Evolutionary conservation across 2,113 vertebrate genomes (phyloP), one percentile per base, ranked within the genome.

Genomic region (Chloebia gouldiae): DNA sequence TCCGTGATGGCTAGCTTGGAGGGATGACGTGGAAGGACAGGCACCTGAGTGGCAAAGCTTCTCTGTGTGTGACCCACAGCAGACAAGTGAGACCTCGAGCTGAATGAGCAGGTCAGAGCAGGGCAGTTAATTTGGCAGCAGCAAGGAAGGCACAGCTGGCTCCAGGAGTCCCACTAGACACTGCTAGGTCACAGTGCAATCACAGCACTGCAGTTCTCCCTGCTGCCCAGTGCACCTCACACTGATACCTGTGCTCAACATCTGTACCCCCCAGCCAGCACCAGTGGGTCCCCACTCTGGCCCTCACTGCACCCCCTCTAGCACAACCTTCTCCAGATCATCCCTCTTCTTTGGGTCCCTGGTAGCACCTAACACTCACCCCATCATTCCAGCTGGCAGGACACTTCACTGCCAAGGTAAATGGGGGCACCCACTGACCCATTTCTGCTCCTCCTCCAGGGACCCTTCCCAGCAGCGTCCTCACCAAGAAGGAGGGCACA

Each of bases 171-270:
- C n/a, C 78, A 33, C 60, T 83, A 86, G 95, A 96, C 90, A 83
- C 70, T 57, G 57, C 65, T 53, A 81, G 73, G 90, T 91, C 4
- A 1, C 81, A 81, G 79, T 22, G 9, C 3, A 6, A 90, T 87
- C 95, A 95, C 83, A 95, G 92, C 93, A 91, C 79, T 54, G 70
- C 93, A n/a, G 82, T 42, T 56, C 51, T 93, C 77, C 89, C 81
- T 11, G 15, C 79, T 6, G 14, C 79, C 86, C 30, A 22, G 47
- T 40, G 81, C 95, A 65, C 63, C 92, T 90, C 18, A 3, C 13
- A 64, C 87, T 92, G 23, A 87, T 92, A 97, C 44, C 8, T 1
- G 39, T 64, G 76, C 75, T 81, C 14, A 42, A 9, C 69, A 23
- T 23, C 75, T 30, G 5, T 51, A 82, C 80, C 12, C 82, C 64